A percentile compares a stretch with the other conserved stretches of the same genome.
Conservation (phyloP, 1,140 invertebrate species). For the Coenobita brevimanus region DNA sequence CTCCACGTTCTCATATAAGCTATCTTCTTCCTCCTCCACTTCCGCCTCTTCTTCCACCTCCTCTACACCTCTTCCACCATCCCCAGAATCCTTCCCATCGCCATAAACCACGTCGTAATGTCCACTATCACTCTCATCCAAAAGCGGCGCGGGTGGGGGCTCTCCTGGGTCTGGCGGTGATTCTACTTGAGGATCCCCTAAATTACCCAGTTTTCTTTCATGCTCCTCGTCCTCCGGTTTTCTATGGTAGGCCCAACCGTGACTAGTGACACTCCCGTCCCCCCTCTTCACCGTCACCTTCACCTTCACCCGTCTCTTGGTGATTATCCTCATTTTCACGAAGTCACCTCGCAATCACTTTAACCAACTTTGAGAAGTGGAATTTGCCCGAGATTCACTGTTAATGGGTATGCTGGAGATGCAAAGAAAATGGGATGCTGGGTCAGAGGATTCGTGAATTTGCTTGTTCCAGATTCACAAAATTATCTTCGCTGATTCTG, state of each 20-base stretch:
- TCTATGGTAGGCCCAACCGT: conserved; percentile 57
- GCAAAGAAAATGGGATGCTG: no score
- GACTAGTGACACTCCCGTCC: conserved; percentile 47
- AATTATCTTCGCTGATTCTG: no score
- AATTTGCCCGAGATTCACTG: no score
- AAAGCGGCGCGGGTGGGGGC: background rate
- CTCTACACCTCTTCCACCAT: conserved; percentile 7
- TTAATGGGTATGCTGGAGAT: no score
- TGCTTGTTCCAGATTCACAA: no score
- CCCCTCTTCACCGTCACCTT: conserved; percentile 48
- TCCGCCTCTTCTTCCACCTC: conserved; percentile 35
- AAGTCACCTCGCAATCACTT: no score
- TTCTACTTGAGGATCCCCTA: conserved; percentile 30
- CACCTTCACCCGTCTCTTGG: conserved; percentile 46
- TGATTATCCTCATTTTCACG: conserved; percentile 49
- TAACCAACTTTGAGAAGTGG: no score
- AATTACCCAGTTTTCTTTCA: conserved; percentile 40
- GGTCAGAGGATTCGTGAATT: no score
- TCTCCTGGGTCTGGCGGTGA: background rate
- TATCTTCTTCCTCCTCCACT: conserved; percentile 11
- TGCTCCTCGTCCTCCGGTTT: conserved; percentile 44
- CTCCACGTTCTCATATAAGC: conserved; percentile 39
- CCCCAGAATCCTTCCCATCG: background rate
- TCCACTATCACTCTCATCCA: background rate
- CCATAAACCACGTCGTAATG: conserved; percentile 26